Conservation (phyloP, 2,113 vertebrate genomes). For the Gadus macrocephalus region DNA sequence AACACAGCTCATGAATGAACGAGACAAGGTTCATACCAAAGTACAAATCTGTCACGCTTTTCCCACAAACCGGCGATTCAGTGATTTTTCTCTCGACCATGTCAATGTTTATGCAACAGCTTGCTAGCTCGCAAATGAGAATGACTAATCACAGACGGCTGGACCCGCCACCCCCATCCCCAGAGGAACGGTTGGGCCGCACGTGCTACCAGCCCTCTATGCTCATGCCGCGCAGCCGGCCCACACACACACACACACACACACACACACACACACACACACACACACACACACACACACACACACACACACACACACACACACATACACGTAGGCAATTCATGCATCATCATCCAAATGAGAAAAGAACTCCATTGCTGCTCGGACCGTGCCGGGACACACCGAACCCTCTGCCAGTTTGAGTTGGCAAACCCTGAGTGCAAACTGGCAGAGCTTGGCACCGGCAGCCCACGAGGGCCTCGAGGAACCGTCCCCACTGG, state of each 20-base stretch:
- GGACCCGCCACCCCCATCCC: constrained; percentile 28
- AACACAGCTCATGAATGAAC: not conserved
- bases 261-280: too few species aligned
- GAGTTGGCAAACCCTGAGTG: constrained; percentile 27
- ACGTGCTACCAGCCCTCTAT: constrained; percentile 21
- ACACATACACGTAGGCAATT: constrained; percentile 15
- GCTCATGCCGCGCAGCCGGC: constrained; percentile 11
- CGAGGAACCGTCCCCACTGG: constrained; percentile 22
- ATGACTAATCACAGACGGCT: constrained; percentile 40
- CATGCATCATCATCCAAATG: constrained; percentile 31
- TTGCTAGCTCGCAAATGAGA: constrained; percentile 35
- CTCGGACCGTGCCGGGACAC: constrained; percentile 42
- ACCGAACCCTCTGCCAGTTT: constrained; percentile 29
- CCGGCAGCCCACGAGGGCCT: constrained; percentile 16
- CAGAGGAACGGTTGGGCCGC: constrained; percentile 16
- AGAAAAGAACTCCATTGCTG: constrained; percentile 16
- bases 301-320: too few species aligned
- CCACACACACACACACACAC: too few species aligned
- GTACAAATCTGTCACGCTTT: constrained; percentile 23
- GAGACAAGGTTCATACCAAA: constrained; percentile 21
- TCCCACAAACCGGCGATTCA: not conserved
- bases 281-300: too few species aligned
- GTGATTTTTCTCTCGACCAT: constrained; percentile 5
- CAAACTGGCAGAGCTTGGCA: constrained; percentile 39
- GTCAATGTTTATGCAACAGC: constrained; percentile 20